Evolutionary conservation across 2,888 invertebrate species (phyloP), one percentile per base, ranked within the genome.

Genomic region (Spicauda simplicius): DNA sequence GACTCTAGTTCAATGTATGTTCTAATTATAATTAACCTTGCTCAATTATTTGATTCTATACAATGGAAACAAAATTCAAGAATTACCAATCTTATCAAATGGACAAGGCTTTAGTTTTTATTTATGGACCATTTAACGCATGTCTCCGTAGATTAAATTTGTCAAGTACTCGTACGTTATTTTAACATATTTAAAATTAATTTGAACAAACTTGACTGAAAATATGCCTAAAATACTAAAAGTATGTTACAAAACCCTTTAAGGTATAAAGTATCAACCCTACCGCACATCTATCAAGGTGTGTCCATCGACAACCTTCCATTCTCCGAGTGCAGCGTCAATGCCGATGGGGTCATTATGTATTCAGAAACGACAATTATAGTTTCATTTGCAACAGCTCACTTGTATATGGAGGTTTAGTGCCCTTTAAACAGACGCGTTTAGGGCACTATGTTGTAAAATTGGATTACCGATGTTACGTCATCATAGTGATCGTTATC

Each of bases 231-330:
- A 33, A 6, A 10, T 10, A 6, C 8, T 10, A 33, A 33, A 33
- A 33, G 33, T 25, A 25, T 25, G 2, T 25, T 25, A 25, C 6
- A 33, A 33, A 33, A 33, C 33, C 41, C 41, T 41, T 41, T 41
- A 41, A 14, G 14, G 41, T 14, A 41, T 10, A 33, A 6, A 16
- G 48, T 74, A 79, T 77, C 80, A 74, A 77, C 77, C 77, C 78
- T 66, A 33, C 8, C 30, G 33, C 55, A 25, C 54, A 18, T 60
- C 66, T 14, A 33, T 80, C 79, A 80, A 86, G 86, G 89, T 86
- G 88, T 84, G 88, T 79, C 87, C 85, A 85, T 85, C 80, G 80
- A 82, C 87, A 88, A 85, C 90, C 90, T 90, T 89, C 87, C 90
- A 90, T 88, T 91, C 89, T 87, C 87, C 80, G 76, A 75, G 78